Evolutionary conservation across 1,140 invertebrate species (phyloP).

Genomic region (Druon quercuslanigerum): DNA sequence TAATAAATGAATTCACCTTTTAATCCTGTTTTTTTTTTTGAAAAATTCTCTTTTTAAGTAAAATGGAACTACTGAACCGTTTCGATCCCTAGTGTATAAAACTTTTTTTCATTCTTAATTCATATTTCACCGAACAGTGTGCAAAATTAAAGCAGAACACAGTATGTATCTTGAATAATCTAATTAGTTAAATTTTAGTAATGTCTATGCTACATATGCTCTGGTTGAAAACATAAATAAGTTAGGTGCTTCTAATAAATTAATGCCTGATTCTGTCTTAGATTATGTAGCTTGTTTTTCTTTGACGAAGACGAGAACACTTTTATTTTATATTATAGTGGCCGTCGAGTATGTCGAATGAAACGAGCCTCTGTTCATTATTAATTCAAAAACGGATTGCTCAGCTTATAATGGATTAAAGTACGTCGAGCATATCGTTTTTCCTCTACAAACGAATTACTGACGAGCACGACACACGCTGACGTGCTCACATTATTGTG

Average conservation of each 20-base stretch:
- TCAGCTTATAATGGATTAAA: conserved; percentile 28
- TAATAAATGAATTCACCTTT: no score
- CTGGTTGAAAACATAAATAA: neutral
- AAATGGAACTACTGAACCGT: no score
- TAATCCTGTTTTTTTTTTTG: no score
- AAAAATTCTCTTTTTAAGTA: no score
- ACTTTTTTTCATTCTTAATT: no score
- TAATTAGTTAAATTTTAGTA: neutral
- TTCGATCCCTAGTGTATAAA: no score
- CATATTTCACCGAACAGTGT: no score
- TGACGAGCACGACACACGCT: conserved; percentile 29
- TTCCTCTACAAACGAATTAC: conserved; percentile 30
- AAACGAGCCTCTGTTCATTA: conserved; percentile 23
- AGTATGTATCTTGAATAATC: no score
- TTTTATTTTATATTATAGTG: conserved; percentile 17
- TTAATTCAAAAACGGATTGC: conserved; percentile 2
- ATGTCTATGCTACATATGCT: neutral
- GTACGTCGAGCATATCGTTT: conserved; percentile 29
- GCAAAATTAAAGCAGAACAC: no score
- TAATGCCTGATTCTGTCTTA: conserved; percentile 20
- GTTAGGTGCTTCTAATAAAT: conserved; percentile 12
- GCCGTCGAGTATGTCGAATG: neutral
- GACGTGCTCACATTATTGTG: conserved; percentile 27
- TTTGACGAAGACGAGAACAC: conserved; percentile 10
- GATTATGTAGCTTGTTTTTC: conserved; percentile 8